Conservation (phyloP, 2,113 vertebrate genomes). For the Crotalus tigris region DNA sequence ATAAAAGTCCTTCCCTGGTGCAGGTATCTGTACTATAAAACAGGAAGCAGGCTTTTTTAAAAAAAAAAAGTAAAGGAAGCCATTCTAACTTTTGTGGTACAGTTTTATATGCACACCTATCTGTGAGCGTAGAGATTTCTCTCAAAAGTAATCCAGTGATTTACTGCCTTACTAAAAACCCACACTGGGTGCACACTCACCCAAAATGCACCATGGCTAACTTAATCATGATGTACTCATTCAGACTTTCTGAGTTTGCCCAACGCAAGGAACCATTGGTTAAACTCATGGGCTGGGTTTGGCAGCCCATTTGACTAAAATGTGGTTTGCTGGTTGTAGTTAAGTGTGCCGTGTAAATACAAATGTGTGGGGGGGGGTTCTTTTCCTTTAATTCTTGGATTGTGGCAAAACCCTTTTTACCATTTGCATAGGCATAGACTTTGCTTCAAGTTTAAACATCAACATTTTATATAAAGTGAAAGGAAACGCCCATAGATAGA, state of each 20-base stretch:
- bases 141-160: neutral
- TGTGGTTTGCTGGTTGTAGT: neutral
- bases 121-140: neutral
- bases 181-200: neutral
- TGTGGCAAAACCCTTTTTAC: neutral
- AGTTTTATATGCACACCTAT: neutral
- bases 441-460: neutral
- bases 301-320: neutral
- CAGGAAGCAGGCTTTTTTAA: neutral
- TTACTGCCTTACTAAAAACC: neutral
- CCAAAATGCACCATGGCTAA: neutral
- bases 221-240: neutral
- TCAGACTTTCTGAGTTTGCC: neutral
- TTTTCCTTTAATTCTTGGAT: neutral
- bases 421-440: neutral
- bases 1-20: neutral
- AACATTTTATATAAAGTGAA: neutral
- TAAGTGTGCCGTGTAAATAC: neutral
- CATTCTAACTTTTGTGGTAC: neutral
- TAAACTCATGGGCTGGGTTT: neutral
- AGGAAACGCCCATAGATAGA: neutral
- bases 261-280: neutral
- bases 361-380: neutral
- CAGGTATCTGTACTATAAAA: neutral
- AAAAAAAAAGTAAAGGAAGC: neutral